Conservation (phyloP, 2,888 invertebrate genomes). For the Limenitis camilla region DNA sequence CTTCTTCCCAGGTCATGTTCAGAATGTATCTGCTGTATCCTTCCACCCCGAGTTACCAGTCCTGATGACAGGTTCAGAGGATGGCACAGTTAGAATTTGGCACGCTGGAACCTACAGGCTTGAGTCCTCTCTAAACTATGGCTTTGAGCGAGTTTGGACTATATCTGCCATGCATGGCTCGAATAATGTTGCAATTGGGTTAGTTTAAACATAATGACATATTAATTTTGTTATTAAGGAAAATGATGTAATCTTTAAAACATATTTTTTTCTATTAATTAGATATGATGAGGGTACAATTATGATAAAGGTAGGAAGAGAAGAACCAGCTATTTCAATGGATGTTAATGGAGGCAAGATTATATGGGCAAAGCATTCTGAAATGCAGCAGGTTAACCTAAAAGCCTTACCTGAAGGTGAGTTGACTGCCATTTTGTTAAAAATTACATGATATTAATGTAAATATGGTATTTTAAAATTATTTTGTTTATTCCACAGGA, state of each 20-base stretch:
- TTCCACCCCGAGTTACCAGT: slow-evolving; percentile 99
- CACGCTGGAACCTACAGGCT: slow-evolving; percentile 98
- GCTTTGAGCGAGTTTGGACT: slow-evolving; percentile 98
- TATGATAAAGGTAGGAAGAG: slow-evolving; percentile 96
- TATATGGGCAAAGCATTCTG: slow-evolving; percentile 98
- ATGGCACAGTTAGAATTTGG: slow-evolving; percentile 98
- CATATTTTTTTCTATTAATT: slow-evolving; percentile 2
- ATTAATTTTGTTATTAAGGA: background rate
- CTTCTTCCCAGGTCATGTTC: slow-evolving; percentile 85
- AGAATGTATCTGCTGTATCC: slow-evolving; percentile 95
- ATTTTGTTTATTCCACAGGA: slow-evolving; percentile 38
- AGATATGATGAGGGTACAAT: slow-evolving; percentile 97
- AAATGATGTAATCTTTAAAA: background rate
- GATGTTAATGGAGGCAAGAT: slow-evolving; percentile 98
- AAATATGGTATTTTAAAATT: background rate
- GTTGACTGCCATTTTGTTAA: background rate
- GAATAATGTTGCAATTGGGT: slow-evolving; percentile 96
- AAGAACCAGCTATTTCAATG: slow-evolving; percentile 99
- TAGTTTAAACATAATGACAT: slow-evolving; percentile 30
- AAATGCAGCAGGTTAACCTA: slow-evolving; percentile 96
- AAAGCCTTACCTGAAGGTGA: slow-evolving; percentile 86
- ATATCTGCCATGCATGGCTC: slow-evolving; percentile 94
- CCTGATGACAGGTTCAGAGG: slow-evolving; percentile 97
- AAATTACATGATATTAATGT: background rate
- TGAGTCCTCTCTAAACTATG: slow-evolving; percentile 97